Evolutionary conservation across 2,113 vertebrate species (phyloP), one percentile per base, ranked within the genome.

Genomic region (Phylloscopus trochilus): DNA sequence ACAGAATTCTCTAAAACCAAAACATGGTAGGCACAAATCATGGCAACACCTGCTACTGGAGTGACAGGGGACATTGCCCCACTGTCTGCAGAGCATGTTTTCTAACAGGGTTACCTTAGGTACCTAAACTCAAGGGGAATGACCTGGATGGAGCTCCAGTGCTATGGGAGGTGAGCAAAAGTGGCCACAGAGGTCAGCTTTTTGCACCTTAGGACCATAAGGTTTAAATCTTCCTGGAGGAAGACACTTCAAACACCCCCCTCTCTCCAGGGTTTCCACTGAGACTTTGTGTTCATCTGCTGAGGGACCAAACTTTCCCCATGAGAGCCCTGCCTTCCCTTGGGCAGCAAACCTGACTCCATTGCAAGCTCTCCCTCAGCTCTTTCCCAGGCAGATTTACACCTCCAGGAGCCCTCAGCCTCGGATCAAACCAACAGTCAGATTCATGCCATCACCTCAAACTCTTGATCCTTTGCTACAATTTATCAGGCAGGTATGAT

Each of bases 161-260:
- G 70, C 39, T 47, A 8, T 49, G 0, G 1, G 20, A 87, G n/a
- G 10, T 37, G 44, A 80, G 63, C 55, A 60, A 7, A 90, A 49
- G 37, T 21, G 58, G 66, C 43, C 8, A 0, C 0, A 0, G 33
- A 35, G 44, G 58, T 72, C 76, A 53, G 31, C 24, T 20, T 22
- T 7, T 76, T 13, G 14, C 46, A 2, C 15, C 39, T 72, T 60
- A 67, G 74, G 35, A 22, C 21, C 35, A 11, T 3, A 31, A 73
- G 35, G 37, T 17, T 17, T 9, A 30, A 49, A 26, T 49, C 60
- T 39, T n/a, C 16, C 66, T 52, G 63, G 28, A 47, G 19, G 39
- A 73, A 39, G 16, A 51, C 21, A 1, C 10, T 13, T n/a, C 39
- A 15, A n/a, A 15, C 6, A 3, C 9, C 2, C 0, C 1, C 7